These are phyloP conservation scores for Bimastos eiseni DNA, from an alignment of 2,888 invertebrate genomes.

Conservation along the genomic window DNA sequence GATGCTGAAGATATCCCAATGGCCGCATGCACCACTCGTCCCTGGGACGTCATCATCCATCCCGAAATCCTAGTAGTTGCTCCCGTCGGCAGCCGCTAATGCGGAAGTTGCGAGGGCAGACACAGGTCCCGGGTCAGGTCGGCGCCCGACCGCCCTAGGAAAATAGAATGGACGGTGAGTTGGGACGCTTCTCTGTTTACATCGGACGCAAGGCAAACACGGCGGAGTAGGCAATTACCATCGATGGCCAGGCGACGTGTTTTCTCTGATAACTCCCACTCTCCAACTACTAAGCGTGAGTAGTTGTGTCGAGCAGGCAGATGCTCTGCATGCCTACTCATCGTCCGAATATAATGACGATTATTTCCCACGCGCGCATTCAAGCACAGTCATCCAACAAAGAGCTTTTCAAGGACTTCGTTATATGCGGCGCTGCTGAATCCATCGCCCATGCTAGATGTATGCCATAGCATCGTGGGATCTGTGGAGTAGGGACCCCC, in stretches of 20 bases:
- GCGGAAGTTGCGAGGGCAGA: not conserved
- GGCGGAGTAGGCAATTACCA: constrained; percentile 9
- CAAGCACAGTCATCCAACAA: not conserved
- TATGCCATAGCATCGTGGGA: not conserved
- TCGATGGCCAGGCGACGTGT: not conserved
- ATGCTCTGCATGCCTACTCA: not conserved
- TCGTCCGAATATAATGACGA: not conserved
- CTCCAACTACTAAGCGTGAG: not conserved
- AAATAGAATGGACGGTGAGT: not conserved
- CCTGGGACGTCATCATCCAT: not conserved
- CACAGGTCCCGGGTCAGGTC: constrained; percentile 23
- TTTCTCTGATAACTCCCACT: not conserved
- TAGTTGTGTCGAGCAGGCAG: not conserved
- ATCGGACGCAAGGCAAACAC: constrained; percentile 15
- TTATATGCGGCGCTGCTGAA: not conserved
- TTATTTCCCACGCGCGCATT: not conserved
- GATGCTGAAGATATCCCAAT: not conserved
- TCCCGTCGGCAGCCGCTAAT: not conserved
- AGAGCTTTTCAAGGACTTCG: not conserved
- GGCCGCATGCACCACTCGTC: not conserved
- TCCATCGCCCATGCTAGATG: not conserved
- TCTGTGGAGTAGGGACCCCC: not conserved
- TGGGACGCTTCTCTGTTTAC: constrained; percentile 8
- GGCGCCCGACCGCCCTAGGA: not conserved
- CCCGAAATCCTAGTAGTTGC: not conserved